Conservation (phyloP, 2,888 invertebrate species). For the Argyra leucocephala region DNA sequence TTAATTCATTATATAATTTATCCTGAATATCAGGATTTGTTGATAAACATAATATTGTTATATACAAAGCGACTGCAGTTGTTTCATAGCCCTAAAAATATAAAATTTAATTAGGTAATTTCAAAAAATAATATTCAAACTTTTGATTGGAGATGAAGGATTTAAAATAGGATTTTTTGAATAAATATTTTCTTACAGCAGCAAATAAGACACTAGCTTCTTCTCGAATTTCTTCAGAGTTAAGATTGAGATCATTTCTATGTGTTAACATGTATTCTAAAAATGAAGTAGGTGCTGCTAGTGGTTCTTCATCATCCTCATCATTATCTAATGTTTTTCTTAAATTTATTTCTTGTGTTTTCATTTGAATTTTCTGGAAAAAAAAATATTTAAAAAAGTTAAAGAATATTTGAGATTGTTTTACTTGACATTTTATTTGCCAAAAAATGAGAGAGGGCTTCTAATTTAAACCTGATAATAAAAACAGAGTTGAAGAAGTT, state of each 20-base stretch:
- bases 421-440: too few species aligned
- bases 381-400: not conserved
- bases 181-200: constrained; percentile 28
- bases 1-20: constrained; percentile 32
- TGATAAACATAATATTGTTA: constrained; percentile 34
- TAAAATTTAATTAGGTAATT: not conserved
- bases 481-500: too few species aligned
- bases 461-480: too few species aligned
- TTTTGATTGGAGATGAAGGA: too few species aligned
- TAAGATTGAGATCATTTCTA: constrained; percentile 23
- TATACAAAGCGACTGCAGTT: constrained; percentile 37
- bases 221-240: constrained; percentile 38
- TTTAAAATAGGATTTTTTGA: too few species aligned
- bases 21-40: constrained; percentile 37
- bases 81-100: constrained; percentile 35
- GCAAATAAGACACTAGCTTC: constrained; percentile 40
- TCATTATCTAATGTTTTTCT: not conserved
- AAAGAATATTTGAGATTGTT: too few species aligned
- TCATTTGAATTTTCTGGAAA: not conserved
- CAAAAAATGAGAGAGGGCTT: too few species aligned
- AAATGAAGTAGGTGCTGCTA: not conserved
- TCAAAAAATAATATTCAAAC: too few species aligned
- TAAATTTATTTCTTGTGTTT: not conserved
- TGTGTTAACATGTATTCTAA: not conserved
- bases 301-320: not conserved